A percentile compares a stretch with the other conserved stretches of the same genome.
phyloP scores from a whole-genome alignment of 2,888 invertebrate species.

The Drosophila paracracens region DNA sequence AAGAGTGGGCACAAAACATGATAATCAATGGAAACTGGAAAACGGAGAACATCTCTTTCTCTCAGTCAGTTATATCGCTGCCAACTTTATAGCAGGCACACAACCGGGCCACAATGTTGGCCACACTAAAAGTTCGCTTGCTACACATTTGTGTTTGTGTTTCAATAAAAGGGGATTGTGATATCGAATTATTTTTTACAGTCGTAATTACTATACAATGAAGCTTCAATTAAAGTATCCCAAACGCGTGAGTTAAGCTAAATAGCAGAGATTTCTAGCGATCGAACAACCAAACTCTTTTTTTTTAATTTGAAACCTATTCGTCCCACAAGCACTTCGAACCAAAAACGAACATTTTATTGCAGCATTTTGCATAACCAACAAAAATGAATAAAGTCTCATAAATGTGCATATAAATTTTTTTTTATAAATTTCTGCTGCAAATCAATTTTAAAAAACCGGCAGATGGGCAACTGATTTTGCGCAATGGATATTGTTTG shows the following conservation, averaged over 20 bases:
- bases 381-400: not conserved
- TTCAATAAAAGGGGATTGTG: not conserved
- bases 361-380: not conserved
- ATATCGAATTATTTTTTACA: not conserved
- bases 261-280: not conserved
- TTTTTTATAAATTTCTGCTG: not conserved
- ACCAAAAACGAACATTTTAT: not conserved
- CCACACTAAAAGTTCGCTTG: not conserved
- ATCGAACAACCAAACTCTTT: not conserved
- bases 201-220: not conserved
- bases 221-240: not conserved
- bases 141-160: not conserved
- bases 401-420: not conserved
- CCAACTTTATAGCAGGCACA: constrained; percentile 15
- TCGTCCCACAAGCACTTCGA: not conserved
- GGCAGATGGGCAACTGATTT: not conserved
- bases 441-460: not conserved
- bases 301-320: not conserved
- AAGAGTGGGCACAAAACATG: constrained; percentile 22
- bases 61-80: constrained; percentile 8
- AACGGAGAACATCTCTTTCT: not conserved
- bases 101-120: constrained; percentile 16
- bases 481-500: not conserved
- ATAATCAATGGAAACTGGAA: constrained; percentile 18
- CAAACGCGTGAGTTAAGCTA: not conserved